Evolutionary conservation across 2,113 vertebrate genomes (phyloP).

Genomic region (Melanocharis versteri): DNA sequence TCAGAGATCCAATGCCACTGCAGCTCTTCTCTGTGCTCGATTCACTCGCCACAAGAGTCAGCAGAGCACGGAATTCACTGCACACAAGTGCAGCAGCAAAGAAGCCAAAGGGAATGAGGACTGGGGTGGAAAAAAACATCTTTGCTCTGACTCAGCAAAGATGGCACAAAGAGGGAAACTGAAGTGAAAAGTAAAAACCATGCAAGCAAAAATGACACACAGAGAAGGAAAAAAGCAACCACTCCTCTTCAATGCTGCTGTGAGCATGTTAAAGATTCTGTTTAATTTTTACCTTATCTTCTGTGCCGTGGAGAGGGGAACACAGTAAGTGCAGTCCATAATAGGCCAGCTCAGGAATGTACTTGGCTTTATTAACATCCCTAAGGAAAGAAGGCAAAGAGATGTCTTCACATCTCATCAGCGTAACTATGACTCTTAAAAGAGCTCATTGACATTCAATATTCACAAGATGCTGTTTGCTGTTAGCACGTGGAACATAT

Average conservation of each 20-base stretch:
- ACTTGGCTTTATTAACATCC: not conserved
- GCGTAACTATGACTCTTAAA: not conserved
- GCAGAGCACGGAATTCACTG: not conserved
- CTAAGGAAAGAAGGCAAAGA: slow-evolving; percentile 59
- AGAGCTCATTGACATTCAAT: not conserved
- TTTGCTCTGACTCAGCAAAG: not conserved
- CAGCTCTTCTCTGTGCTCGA: not conserved
- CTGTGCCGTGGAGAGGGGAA: not conserved
- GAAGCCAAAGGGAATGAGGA: not conserved
- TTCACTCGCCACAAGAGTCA: not conserved
- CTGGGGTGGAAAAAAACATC: not conserved
- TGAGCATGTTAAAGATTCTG: not conserved
- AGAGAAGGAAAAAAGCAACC: not conserved
- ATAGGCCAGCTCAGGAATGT: not conserved
- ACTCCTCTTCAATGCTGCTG: not conserved
- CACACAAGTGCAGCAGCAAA: not conserved
- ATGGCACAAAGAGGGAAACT: not conserved
- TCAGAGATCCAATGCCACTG: not conserved
- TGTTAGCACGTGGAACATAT: not conserved
- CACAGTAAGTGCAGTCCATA: not conserved
- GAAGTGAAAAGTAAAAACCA: not conserved
- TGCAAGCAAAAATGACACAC: rapidly evolving
- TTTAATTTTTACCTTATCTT: slow-evolving; percentile 64
- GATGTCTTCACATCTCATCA: not conserved
- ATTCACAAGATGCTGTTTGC: not conserved